phyloP scores from a whole-genome alignment of 2,113 vertebrate species.

The Gallinago jamesoni region DNA sequence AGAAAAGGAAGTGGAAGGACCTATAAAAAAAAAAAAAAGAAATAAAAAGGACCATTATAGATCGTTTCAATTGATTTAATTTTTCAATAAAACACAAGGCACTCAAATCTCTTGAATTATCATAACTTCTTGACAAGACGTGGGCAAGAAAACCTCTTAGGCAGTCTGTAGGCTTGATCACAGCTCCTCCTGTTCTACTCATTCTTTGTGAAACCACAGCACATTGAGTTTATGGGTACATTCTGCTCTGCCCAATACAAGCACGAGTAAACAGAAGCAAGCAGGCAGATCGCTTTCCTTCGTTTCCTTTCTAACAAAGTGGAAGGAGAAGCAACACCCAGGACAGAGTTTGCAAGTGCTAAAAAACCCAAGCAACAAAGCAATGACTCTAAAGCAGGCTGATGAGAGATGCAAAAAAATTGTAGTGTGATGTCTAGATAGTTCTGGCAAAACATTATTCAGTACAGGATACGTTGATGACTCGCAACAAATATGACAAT shows the following conservation, averaged over 20 bases:
- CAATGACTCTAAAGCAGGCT: not conserved
- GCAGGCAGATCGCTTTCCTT: not conserved
- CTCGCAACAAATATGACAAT: not conserved
- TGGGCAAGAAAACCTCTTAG: not conserved
- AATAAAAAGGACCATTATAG: not conserved
- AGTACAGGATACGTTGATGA: not conserved
- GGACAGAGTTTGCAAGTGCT: not conserved
- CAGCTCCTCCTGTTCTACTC: not conserved
- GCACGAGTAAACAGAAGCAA: conserved; percentile 1
- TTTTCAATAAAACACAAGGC: conserved; percentile 6
- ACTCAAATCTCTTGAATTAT: not conserved
- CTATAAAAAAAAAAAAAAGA: conserved; percentile 70
- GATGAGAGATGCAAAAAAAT: not conserved
- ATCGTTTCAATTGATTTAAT: not conserved
- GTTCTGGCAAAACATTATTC: not conserved
- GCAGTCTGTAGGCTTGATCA: conserved; percentile 30
- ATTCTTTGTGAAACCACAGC: not conserved
- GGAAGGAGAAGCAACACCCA: not conserved
- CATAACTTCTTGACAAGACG: not conserved
- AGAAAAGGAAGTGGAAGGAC: conserved; percentile 93
- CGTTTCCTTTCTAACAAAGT: not conserved
- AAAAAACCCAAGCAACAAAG: not conserved
- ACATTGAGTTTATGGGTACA: not conserved
- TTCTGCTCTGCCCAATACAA: conserved; percentile 17
- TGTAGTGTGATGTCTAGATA: not conserved